Evolutionary conservation across 2,888 invertebrate genomes (phyloP).

Genomic region (Epinotia nisella): DNA sequence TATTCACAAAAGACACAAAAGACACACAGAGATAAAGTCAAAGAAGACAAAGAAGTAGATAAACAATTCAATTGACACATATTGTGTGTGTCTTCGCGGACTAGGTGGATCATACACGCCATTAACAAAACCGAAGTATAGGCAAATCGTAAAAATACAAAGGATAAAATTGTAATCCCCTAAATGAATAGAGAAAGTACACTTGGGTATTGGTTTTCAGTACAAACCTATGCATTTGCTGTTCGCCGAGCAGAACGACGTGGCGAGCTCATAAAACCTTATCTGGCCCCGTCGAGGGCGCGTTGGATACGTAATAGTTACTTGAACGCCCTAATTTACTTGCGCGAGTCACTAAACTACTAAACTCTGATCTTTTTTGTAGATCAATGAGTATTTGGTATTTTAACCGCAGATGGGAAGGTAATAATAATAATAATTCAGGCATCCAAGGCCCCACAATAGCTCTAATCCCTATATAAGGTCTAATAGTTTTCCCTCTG

Average conservation of each 20-base stretch:
- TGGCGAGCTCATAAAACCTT: conserved; percentile 84
- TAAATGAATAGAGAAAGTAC: conserved; percentile 54
- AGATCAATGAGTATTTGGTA: not conserved
- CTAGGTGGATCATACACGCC: not conserved
- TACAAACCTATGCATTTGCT: conserved; percentile 75
- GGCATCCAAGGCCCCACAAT: no score
- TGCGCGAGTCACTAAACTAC: conserved; percentile 29
- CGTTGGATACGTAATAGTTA: conserved; percentile 58
- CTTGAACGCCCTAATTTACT: conserved; percentile 52
- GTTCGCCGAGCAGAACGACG: conserved; percentile 76
- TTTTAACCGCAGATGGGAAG: not conserved
- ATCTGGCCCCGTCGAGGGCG: conserved; percentile 76
- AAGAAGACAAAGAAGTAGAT: no score
- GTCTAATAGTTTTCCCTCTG: no score
- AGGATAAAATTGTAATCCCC: conserved; percentile 24
- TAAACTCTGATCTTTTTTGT: not conserved
- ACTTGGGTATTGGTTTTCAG: conserved; percentile 67
- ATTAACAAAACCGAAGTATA: not conserved
- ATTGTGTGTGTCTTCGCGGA: no score
- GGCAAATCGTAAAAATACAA: not conserved
- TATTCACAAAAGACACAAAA: no score
- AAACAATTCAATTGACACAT: no score
- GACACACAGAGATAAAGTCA: no score
- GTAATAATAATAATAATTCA: no score
- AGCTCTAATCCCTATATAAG: no score